Evolutionary conservation across 2,888 invertebrate genomes (phyloP), one percentile per base, ranked within the genome.

Genomic region (Rotaria macrura): DNA sequence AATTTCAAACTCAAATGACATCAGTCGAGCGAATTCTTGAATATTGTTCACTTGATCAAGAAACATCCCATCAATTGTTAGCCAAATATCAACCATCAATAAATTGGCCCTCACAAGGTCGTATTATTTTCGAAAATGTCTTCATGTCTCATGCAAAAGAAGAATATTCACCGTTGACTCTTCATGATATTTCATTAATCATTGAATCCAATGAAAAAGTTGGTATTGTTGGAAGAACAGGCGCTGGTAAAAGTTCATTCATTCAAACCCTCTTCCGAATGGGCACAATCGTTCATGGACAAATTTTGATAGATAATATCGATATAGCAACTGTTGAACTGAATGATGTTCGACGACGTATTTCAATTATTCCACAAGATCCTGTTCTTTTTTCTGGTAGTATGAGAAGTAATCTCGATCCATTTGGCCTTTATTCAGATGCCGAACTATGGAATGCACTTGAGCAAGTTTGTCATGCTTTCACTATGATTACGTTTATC

Each of bases 121-220:
- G 47, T 47, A 47, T 47, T 47, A 14, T 47, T 12, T 47, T 47
- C 14, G 47, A 47, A 12, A 4, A 47, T 14, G 47, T 47, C 14
- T 47, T 14, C 14, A 47, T 47, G 47, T 47, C 47, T 47, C 47
- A 47, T 4, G 9, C 47, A 0, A 4, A 47, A 1, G 5, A 47
- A 4, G 10, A 9, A 9, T 12, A 47, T 47, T 47, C 47, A 47
- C 47, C 14, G 14, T 47, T 47, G 47, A 47, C 47, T 1, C 47
- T 47, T 47, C 5, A 47, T 47, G 10, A 47, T 47, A 14, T 47
- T 47, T 47, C 47, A 47, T 47, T 47, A 47, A 47, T 47, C 14
- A 47, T 47, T n/a, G n/a, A n/a, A n/a, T n/a, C n/a, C n/a, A n/a
- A n/a, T 85, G 92, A 92, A 17, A 90, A 95, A 93, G 93, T 94